Evolutionary conservation across 2,113 vertebrate species (phyloP), one percentile per base, ranked within the genome.

Genomic region (Clarias magur): DNA sequence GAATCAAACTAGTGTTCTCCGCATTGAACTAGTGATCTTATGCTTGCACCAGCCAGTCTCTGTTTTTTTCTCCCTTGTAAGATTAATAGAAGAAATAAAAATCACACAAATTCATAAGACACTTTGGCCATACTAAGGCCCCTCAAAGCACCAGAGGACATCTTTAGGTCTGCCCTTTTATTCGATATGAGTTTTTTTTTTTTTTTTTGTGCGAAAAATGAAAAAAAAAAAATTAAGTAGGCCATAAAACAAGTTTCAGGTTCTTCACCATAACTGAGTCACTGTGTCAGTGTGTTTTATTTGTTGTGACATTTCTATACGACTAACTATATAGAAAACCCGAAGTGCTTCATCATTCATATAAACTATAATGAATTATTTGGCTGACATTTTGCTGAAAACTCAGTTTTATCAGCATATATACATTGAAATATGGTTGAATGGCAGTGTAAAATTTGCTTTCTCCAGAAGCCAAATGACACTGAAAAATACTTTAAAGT

Each of bases 371-470:
- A 68, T 86, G 34, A 19, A 63, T 82, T 72, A 5, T 72, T 79
- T 56, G 30, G 53, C 38, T 70, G 85, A 70, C 70, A 62, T 85
- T 76, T 85, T 60, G 59, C 59, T 78, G 56, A 75, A 80, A 86
- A 80, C 2, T 67, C 75, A 12, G n/a, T 56, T 80, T 75, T 57
- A 68, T 86, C 42, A 86, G 76, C 19, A 57, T 34, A 68, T 57
- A 59, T 25, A 57, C 1, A 30, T 16, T 42, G 42, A 81, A 86
- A 59, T 73, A 73, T 15, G 53, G 27, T 80, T 21, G 38, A 10
- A 48, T 65, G 11, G 25, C 3, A 67, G 27, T 62, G 12, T 67
- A 86, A 80, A 54, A 68, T 34, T 8, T 23, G 75, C 84, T 63
- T 85, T 86, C 48, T 68, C 59, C 13, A 34, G 53, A 70, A 65